Conservation (phyloP, 2,888 invertebrate genomes). For the Amphimallon solstitiale region DNA sequence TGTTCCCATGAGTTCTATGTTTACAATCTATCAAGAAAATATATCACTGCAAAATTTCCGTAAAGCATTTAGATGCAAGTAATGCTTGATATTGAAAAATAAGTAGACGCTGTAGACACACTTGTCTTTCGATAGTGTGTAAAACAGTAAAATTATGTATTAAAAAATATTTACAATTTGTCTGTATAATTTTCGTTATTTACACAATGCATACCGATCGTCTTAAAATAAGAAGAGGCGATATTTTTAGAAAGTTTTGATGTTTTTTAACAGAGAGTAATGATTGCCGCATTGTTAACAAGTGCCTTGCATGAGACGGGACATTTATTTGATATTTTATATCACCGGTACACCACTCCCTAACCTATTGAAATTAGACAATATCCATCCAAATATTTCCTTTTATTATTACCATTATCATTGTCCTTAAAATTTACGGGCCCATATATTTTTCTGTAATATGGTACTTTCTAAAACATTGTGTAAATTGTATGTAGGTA, state of each 20-base stretch:
- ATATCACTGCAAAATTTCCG: too few species aligned
- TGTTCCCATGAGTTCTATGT: too few species aligned
- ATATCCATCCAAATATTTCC: slow-evolving; percentile 25
- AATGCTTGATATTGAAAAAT: too few species aligned
- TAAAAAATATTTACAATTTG: too few species aligned
- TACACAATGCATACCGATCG: background rate
- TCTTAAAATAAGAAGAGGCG: background rate
- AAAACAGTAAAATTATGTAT: too few species aligned
- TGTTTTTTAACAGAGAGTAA: slow-evolving; percentile 37
- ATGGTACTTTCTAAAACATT: slow-evolving; percentile 16
- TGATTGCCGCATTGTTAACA: slow-evolving; percentile 31
- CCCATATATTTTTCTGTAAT: slow-evolving; percentile 19
- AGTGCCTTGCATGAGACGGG: background rate
- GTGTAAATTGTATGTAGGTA: slow-evolving; percentile 1
- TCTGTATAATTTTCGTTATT: too few species aligned
- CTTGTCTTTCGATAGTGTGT: background rate
- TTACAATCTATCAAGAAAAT: too few species aligned
- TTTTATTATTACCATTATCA: slow-evolving; percentile 6
- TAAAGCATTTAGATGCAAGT: too few species aligned
- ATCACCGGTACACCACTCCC: slow-evolving; percentile 21
- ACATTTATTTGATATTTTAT: slow-evolving; percentile 32
- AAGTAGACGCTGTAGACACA: background rate
- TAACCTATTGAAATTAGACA: slow-evolving; percentile 17
- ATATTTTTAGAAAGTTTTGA: slow-evolving; percentile 36
- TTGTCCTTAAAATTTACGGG: slow-evolving; percentile 19